phyloP scores from a whole-genome alignment of 2,113 vertebrate species.

The Bubalus kerabau region DNA sequence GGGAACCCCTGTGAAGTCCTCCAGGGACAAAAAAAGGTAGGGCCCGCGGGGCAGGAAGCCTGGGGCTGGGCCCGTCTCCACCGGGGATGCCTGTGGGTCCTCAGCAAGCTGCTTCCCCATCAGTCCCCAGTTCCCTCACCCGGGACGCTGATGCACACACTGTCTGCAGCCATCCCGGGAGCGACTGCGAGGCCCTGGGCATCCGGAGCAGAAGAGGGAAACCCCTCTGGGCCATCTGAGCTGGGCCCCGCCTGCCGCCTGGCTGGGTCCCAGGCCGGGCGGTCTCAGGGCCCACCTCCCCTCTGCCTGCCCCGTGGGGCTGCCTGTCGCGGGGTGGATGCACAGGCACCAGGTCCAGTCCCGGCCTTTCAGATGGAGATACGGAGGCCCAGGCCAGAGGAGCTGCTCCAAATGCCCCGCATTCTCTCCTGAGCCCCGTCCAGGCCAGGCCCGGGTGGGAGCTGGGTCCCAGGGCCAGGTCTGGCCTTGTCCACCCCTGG shows the following conservation, averaged over 20 bases:
- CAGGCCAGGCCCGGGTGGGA: neutral
- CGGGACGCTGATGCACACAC: neutral
- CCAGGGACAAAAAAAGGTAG: neutral
- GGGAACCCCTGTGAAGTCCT: neutral
- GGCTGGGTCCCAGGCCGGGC: neutral
- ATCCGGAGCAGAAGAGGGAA: rapidly evolving
- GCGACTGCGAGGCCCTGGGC: neutral
- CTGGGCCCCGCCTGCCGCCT: rapidly evolving
- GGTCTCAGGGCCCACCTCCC: neutral
- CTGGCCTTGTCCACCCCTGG: neutral
- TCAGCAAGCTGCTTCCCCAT: too few relatives aligned
- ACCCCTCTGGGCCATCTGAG: neutral
- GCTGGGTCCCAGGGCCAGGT: neutral
- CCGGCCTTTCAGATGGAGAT: neutral
- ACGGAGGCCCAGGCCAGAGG: neutral
- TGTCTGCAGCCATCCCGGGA: rapidly evolving
- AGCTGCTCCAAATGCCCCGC: neutral
- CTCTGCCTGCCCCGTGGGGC: neutral
- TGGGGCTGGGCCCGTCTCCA: neutral
- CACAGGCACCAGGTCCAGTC: too few relatives aligned
- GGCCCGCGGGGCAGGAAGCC: too few relatives aligned
- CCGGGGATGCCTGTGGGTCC: neutral
- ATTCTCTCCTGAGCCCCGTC: neutral
- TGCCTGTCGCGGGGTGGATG: neutral
- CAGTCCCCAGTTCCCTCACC: neutral